These are phyloP conservation scores for Poecilobothrus nobilitatus DNA, from an alignment of 2,888 invertebrate species.

Conservation along the genomic window DNA sequence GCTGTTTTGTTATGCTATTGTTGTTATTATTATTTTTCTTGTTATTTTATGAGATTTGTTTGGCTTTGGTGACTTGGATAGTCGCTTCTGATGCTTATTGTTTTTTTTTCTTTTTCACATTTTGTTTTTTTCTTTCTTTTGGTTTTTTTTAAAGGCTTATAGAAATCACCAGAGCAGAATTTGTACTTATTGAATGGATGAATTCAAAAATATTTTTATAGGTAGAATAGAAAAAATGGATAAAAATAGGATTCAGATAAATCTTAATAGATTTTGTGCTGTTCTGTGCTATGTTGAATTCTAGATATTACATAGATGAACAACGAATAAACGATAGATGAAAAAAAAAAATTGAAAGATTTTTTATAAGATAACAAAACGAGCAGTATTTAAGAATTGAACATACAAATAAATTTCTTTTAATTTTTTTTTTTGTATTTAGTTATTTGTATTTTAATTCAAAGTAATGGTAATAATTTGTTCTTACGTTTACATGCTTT, in stretches of 20 bases:
- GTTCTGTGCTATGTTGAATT: too few relatives aligned
- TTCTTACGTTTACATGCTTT: too few relatives aligned
- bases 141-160: background rate
- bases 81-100: background rate
- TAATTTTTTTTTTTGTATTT: too few relatives aligned
- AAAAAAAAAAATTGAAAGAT: too few relatives aligned
- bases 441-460: too few relatives aligned
- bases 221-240: background rate
- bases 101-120: background rate
- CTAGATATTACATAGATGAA: background rate
- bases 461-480: too few relatives aligned
- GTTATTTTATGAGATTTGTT: background rate
- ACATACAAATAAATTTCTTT: too few relatives aligned
- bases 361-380: too few relatives aligned
- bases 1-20: too few relatives aligned
- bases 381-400: too few relatives aligned
- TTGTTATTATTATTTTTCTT: background rate
- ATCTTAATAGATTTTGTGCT: background rate
- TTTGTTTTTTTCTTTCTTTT: background rate
- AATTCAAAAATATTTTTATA: background rate
- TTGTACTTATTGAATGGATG: slow-evolving; percentile 1
- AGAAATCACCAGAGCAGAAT: background rate
- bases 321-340: background rate
- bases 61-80: slow-evolving; percentile 3
- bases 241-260: background rate